Evolutionary conservation across 2,888 invertebrate genomes (phyloP).

Genomic region (Euzophera pinguis): DNA sequence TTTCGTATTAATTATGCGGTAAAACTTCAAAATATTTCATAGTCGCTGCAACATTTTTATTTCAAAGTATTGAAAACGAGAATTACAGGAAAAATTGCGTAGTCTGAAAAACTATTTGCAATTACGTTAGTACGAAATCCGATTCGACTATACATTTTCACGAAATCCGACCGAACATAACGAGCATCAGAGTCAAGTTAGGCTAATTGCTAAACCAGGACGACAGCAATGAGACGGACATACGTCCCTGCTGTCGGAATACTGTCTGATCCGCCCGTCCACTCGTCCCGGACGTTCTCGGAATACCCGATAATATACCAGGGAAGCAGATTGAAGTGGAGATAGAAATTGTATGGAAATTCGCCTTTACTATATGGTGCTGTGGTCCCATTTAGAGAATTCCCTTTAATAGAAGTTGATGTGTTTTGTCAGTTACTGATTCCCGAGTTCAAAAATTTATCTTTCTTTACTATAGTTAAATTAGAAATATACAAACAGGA

Average conservation of each 20-base stretch:
- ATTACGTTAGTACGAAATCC: background rate
- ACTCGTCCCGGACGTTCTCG: conserved; percentile 32
- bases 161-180: conserved; percentile 3
- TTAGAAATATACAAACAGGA: no score
- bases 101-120: no score
- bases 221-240: conserved; percentile 58
- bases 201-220: conserved; percentile 54
- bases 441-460: background rate
- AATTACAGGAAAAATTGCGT: no score
- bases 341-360: conserved; percentile 41
- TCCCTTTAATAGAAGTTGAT: conserved; percentile 17
- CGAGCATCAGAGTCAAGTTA: conserved; percentile 31
- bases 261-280: conserved; percentile 27
- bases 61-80: no score
- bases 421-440: background rate
- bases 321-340: conserved; percentile 35
- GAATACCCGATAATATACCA: conserved; percentile 51
- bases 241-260: conserved; percentile 33
- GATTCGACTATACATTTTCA: background rate
- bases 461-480: no score
- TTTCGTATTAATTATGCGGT: no score
- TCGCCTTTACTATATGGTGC: conserved; percentile 24
- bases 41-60: no score
- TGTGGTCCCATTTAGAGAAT: conserved; percentile 18
- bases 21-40: no score